Percentiles rank a stretch among this genome's conserved stretches.
These are phyloP conservation scores for Graptemys geographica DNA, from an alignment of 2,797 vertebrate genomes.

Conservation along the genomic window DNA sequence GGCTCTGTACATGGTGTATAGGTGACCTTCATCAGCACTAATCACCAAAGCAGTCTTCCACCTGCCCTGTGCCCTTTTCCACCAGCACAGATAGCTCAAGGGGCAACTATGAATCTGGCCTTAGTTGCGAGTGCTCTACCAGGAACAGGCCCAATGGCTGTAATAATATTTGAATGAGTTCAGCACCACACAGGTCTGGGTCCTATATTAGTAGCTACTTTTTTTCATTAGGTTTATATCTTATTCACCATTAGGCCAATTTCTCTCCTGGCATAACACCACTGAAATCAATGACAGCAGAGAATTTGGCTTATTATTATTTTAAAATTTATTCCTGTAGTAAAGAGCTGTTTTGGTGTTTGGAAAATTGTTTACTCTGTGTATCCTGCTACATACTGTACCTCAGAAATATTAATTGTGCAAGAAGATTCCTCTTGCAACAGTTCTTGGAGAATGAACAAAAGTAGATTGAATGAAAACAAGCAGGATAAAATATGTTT, in stretches of 20 bases:
- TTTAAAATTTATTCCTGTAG: conserved; percentile 4
- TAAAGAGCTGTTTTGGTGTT: conserved; percentile 12
- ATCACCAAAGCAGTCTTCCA: background rate
- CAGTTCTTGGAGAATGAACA: background rate
- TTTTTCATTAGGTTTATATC: conserved; percentile 7
- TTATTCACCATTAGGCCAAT: background rate
- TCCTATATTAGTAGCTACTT: accelerated
- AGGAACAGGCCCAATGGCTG: background rate
- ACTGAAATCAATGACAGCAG: background rate
- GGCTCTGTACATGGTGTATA: background rate
- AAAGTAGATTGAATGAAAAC: background rate
- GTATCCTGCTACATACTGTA: background rate
- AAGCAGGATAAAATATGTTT: conserved; percentile 29
- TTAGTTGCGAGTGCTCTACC: background rate
- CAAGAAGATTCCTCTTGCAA: background rate
- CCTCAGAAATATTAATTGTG: conserved; percentile 23
- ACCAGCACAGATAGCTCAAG: background rate
- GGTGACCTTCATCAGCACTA: background rate
- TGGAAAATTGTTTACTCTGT: background rate
- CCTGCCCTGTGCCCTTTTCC: background rate
- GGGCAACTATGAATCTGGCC: background rate
- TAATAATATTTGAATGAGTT: background rate
- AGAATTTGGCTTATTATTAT: background rate
- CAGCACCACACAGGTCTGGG: background rate
- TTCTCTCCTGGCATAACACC: background rate